Percentiles rank a stretch among this genome's conserved stretches.
phyloP scores from a whole-genome alignment of 2,113 vertebrate genomes.

The Thalassarche chlororhynchos region DNA sequence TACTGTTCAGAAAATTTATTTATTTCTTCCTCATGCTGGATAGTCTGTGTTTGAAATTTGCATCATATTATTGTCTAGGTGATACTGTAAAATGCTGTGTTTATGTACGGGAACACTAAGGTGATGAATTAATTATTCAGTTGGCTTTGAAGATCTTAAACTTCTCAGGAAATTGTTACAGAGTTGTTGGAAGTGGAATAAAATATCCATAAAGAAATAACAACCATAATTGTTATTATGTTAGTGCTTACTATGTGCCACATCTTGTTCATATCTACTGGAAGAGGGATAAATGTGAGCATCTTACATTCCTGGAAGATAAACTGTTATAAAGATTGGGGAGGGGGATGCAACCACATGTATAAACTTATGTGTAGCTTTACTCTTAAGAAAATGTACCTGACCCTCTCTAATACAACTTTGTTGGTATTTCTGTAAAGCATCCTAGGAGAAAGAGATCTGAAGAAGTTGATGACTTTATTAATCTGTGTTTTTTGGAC shows the following conservation, averaged over 20 bases:
- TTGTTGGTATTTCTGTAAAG: not conserved
- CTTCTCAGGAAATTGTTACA: not conserved
- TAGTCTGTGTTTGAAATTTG: not conserved
- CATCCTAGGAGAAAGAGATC: not conserved
- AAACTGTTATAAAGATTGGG: not conserved
- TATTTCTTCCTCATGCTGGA: not conserved
- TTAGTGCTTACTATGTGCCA: not conserved
- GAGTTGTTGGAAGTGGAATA: not conserved
- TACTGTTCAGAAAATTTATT: not conserved
- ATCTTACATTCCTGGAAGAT: not conserved
- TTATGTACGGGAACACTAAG: not conserved
- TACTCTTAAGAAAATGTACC: not conserved
- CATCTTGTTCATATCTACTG: not conserved
- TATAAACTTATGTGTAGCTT: not conserved
- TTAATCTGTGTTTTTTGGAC: not conserved
- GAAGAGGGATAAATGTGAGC: not conserved
- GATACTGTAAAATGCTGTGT: not conserved
- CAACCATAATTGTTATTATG: accelerated
- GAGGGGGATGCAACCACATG: not conserved
- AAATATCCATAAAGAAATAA: not conserved
- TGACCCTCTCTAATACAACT: not conserved
- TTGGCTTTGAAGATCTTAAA: not conserved
- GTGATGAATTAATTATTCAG: not conserved
- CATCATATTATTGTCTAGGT: not conserved
- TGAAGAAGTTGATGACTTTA: not conserved